These are phyloP conservation scores for Tinamus guttatus DNA, from an alignment of 2,113 vertebrate species.

Conservation along the genomic window DNA sequence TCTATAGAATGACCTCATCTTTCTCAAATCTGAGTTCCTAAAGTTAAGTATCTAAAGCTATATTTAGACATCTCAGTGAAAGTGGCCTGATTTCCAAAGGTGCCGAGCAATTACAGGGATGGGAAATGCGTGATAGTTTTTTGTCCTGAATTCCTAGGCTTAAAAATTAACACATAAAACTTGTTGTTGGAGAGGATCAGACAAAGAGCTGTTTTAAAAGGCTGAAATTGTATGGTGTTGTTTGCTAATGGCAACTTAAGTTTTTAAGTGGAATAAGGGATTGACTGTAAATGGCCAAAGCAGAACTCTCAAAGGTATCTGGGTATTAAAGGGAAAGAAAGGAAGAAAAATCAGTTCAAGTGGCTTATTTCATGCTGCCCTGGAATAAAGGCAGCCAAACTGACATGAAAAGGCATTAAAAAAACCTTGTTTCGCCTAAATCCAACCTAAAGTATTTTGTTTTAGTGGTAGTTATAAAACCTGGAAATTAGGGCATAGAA, in stretches of 20 bases:
- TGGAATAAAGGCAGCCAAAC: background rate
- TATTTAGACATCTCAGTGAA: constrained; percentile 17
- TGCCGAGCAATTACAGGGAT: constrained; percentile 17
- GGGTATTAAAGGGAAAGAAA: background rate
- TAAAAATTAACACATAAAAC: background rate
- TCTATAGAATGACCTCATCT: background rate
- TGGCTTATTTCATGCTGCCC: background rate
- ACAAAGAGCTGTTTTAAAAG: background rate
- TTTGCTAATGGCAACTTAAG: background rate
- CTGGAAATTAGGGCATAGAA: background rate
- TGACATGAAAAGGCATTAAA: background rate
- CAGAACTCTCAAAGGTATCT: background rate
- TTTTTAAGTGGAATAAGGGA: background rate
- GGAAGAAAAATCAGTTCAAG: background rate
- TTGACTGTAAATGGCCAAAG: background rate
- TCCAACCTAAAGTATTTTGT: background rate
- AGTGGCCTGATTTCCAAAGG: constrained; percentile 26
- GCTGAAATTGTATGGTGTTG: background rate
- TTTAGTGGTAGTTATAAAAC: background rate
- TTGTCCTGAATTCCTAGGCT: constrained; percentile 1
- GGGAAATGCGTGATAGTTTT: background rate
- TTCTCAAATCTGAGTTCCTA: background rate
- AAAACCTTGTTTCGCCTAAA: background rate
- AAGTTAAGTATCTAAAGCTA: constrained; percentile 20
- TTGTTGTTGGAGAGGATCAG: background rate